Evolutionary conservation across 2,888 invertebrate genomes (phyloP).

Genomic region (Meteorus cinctellus): DNA sequence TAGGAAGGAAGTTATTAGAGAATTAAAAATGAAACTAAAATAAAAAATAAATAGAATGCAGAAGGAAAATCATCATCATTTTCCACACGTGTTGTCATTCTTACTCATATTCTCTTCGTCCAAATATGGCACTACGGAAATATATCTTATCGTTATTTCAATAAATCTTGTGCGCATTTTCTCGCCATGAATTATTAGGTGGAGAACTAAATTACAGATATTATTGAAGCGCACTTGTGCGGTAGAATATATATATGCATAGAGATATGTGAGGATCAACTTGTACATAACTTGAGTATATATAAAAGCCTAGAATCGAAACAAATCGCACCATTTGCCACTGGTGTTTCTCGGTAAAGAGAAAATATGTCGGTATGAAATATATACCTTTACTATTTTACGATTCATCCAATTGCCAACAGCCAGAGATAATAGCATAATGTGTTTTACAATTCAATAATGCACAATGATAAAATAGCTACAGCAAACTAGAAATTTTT

Average conservation of each 20-base stretch:
- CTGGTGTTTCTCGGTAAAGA: constrained; percentile 38
- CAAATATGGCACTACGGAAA: constrained; percentile 1
- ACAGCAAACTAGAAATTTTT: neutral
- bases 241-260: constrained; percentile 1
- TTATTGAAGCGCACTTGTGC: constrained; percentile 34
- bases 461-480: neutral
- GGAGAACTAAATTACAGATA: constrained; percentile 39
- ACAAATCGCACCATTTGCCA: constrained; percentile 40
- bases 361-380: constrained; percentile 14
- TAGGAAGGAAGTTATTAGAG: constrained; percentile 1
- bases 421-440: neutral
- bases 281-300: constrained; percentile 1
- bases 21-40: neutral
- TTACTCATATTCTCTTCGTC: constrained; percentile 1
- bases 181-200: constrained; percentile 16
- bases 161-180: constrained; percentile 12
- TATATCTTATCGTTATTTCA: constrained; percentile 12
- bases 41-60: neutral
- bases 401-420: neutral
- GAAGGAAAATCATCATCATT: constrained; percentile 4
- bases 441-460: constrained; percentile 1
- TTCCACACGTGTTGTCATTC: constrained; percentile 8
- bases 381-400: constrained; percentile 10
- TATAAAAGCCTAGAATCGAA: constrained; percentile 28
- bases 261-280: neutral